Evolutionary conservation across 2,797 vertebrate genomes (phyloP).

Genomic region (Xyrichtys novacula): DNA sequence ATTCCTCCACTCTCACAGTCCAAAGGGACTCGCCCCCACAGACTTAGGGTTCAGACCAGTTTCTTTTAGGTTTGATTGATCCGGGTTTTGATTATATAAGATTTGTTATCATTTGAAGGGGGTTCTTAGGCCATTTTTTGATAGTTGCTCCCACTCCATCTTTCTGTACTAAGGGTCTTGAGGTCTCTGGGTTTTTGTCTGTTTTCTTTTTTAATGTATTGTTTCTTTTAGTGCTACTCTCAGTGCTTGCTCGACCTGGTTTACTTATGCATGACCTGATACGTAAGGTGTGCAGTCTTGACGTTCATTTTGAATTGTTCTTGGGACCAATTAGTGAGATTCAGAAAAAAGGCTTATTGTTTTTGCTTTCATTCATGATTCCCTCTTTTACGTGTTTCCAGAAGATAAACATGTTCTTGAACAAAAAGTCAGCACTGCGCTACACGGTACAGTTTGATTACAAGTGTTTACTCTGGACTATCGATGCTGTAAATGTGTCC

Average conservation of each 20-base stretch:
- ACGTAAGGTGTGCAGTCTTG: conserved; percentile 47
- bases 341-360: conserved; percentile 42
- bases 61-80: conserved; percentile 1
- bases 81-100: conserved; percentile 20
- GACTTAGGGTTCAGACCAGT: conserved; percentile 5
- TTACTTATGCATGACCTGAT: conserved; percentile 44
- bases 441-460: conserved; percentile 40
- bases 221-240: conserved; percentile 19
- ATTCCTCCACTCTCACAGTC: conserved; percentile 14
- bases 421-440: conserved; percentile 25
- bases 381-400: background rate
- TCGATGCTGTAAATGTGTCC: conserved; percentile 39
- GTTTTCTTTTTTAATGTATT: conserved; percentile 26
- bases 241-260: conserved; percentile 30
- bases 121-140: conserved; percentile 61
- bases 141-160: conserved; percentile 75
- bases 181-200: conserved; percentile 24
- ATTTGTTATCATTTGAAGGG: conserved; percentile 42
- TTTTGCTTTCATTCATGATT: conserved; percentile 33
- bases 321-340: conserved; percentile 53
- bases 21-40: too few relatives aligned
- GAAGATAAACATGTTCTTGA: conserved; percentile 26
- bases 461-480: conserved; percentile 22
- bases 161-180: conserved; percentile 40
- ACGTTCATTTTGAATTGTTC: conserved; percentile 36